Conservation (phyloP, 1,140 invertebrate species). For the Lordiphosa collinella region DNA sequence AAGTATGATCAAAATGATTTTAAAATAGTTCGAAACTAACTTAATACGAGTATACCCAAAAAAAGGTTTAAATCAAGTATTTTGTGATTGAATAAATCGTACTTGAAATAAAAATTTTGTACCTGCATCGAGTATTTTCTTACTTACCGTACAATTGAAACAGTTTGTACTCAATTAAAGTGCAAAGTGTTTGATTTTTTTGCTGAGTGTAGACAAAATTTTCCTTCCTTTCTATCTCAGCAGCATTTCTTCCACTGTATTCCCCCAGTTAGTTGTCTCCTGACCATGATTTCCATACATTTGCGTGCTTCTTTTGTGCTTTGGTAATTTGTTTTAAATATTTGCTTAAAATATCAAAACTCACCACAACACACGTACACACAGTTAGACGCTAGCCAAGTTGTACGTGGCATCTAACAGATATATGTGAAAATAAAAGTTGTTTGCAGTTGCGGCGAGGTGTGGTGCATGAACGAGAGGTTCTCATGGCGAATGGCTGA, state of each 20-base stretch:
- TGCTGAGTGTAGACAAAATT: no score
- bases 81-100: no score
- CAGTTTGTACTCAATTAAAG: no score
- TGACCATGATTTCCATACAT: slow-evolving; percentile 18
- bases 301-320: slow-evolving; percentile 62
- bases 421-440: slow-evolving; percentile 75
- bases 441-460: slow-evolving; percentile 37
- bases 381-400: slow-evolving; percentile 12
- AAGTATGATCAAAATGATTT: no score
- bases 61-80: no score
- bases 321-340: slow-evolving; percentile 75
- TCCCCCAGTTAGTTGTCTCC: slow-evolving; percentile 25
- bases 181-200: no score
- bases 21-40: no score
- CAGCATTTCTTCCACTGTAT: slow-evolving; percentile 31
- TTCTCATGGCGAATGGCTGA: slow-evolving; percentile 46
- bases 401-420: slow-evolving; percentile 72
- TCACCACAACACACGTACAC: slow-evolving; percentile 61
- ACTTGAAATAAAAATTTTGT: no score
- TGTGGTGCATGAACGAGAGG: slow-evolving; percentile 10
- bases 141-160: no score
- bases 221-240: background rate
- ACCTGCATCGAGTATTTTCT: no score
- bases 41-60: no score
- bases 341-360: slow-evolving; percentile 74